Conservation (phyloP, 2,888 invertebrate genomes). For the Epirrhoe alternata region DNA sequence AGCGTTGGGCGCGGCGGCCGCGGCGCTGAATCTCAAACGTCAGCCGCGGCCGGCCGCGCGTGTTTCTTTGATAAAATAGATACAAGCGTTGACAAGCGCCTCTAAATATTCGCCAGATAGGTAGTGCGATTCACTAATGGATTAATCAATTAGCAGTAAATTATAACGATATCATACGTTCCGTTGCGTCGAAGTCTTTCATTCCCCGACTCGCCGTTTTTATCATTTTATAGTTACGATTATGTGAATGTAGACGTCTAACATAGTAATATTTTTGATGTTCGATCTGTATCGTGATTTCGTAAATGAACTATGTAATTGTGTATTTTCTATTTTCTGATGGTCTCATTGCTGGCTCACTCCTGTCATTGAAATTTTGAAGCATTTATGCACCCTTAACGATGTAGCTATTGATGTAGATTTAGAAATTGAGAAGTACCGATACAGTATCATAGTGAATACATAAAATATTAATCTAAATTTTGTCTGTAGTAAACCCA, state of each 20-base stretch:
- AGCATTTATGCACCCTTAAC: slow-evolving; percentile 82
- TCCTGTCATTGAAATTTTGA: slow-evolving; percentile 73
- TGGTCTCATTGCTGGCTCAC: slow-evolving; percentile 68
- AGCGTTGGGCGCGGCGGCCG: slow-evolving; percentile 55
- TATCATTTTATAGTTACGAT: slow-evolving; percentile 67
- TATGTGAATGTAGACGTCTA: slow-evolving; percentile 77
- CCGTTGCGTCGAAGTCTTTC: slow-evolving; percentile 52
- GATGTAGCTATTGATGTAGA: slow-evolving; percentile 79
- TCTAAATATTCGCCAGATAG: slow-evolving; percentile 40
- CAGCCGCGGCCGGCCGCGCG: slow-evolving; percentile 52
- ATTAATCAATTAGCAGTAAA: slow-evolving; percentile 63
- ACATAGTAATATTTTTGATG: slow-evolving; percentile 82
- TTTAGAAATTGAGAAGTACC: slow-evolving; percentile 80
- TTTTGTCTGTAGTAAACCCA: slow-evolving; percentile 80
- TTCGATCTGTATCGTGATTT: slow-evolving; percentile 81
- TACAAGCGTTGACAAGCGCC: slow-evolving; percentile 45
- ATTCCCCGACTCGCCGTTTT: slow-evolving; percentile 62
- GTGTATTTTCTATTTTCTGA: slow-evolving; percentile 75
- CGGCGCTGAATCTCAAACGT: slow-evolving; percentile 76
- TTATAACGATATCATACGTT: slow-evolving; percentile 60
- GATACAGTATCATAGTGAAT: slow-evolving; percentile 81
- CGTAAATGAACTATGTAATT: slow-evolving; percentile 71
- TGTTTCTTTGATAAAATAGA: slow-evolving; percentile 50
- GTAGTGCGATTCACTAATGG: slow-evolving; percentile 50
- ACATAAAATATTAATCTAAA: slow-evolving; percentile 68